Base-by-base conservation (phyloP, 2,888 invertebrate species). In the Acrocera orbiculus region DNA sequence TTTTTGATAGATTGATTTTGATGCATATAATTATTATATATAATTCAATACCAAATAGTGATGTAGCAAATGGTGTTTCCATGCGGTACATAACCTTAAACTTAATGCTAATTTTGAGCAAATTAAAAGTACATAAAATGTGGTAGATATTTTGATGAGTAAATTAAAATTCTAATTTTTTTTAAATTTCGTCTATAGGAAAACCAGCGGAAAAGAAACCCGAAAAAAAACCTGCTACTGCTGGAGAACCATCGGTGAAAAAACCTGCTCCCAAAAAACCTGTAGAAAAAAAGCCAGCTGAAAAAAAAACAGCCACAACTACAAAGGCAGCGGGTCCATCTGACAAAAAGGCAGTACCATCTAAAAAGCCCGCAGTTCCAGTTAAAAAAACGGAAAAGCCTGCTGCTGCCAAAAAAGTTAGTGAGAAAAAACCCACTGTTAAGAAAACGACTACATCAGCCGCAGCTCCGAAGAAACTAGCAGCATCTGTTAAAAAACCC, bases 161-260 rank as follows among this genome's bases (percentile, higher is more conserved):
- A n/a, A n/a, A n/a, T n/a, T n/a, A n/a, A n/a, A n/a, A n/a, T n/a
- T n/a, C n/a, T n/a, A n/a, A n/a, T n/a, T n/a, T n/a, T n/a, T n/a
- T n/a, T n/a, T n/a, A n/a, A 8, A 6, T 10, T 23, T 23, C 9
- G 8, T 10, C 29, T 27, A 20, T 19, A 37, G n/a, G 63, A 33
- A 70, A 70, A 51, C 63, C 70, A 50, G 61, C 60, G 44, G 73
- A 67, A 50, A 73, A 66, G 56, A 71, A 66, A 55, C 66, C 47
- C 40, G 58, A 58, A 42, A 63, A 63, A 42, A 64, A 69, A 44
- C 48, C 58, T 16, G 47, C 55, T 15, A 48, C 56, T 28, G 58
- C 67, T 33, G 53, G 64, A n/a, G 41, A 56, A 6, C 46, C 58
- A 39, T 41, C 46, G 23, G 44, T 42, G 10, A 47, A 51, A 37